Evolutionary conservation across 2,113 vertebrate genomes (phyloP), one percentile per base, ranked within the genome.

Genomic region (Python bivittatus): DNA sequence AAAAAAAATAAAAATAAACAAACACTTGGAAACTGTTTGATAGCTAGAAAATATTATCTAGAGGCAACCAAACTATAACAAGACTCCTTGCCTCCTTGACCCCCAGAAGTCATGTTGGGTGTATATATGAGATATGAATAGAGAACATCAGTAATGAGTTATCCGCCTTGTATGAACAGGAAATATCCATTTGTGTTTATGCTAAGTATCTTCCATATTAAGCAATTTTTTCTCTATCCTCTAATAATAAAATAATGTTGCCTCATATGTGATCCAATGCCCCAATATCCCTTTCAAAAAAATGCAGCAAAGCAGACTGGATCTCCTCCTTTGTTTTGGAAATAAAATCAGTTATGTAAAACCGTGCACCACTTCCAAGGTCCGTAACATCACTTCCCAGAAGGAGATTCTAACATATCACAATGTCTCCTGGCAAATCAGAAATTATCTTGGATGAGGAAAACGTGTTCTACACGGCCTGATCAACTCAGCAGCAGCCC

Each of bases 371-470:
- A 7, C 15, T 79, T 79, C 33, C 68, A 79, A 79, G 17, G 68
- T 33, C 68, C 33, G 38, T 38, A 38, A 79, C 33, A 38, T 57
- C n/a, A n/a, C 84, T 38, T 38, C 15, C 86, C 83, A 0, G 0
- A 52, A 15, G 90, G 11, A 56, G 58, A 52, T 57, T 20, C 0
- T 8, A 13, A 17, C 3, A 88, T 72, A 13, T 22, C 6, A 68
- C 52, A 38, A 86, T 91, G 88, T 89, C 53, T 1, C 64, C 64
- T 6, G 60, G 58, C 44, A 91, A 93, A 85, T 0, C 58, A 58
- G 57, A 84, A 88, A 93, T 91, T 72, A 91, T 91, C 84, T 48
- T 58, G 91, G 91, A 94, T 95, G 72, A 93, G 92, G 95, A 93
- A 90, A 1, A 25, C 0, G 33, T 72, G 93, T 93, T 95, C 64